Evolutionary conservation across 2,113 vertebrate species (phyloP), one percentile per base, ranked within the genome.

Genomic region (Hassar affinis): DNA sequence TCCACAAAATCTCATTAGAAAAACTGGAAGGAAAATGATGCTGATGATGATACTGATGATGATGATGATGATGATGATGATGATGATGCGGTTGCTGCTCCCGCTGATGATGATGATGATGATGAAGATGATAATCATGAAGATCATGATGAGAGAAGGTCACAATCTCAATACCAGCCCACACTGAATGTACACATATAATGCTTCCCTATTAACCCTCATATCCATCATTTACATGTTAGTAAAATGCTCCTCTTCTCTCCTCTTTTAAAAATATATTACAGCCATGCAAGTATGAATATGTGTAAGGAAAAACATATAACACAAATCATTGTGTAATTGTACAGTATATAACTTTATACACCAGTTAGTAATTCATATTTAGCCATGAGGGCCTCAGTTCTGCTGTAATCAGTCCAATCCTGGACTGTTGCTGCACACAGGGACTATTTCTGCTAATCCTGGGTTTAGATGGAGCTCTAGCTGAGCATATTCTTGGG

Each of bases 391-490:
- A 57, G 51, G 20, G 59, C 64, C 38, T 18, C 54, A 4, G 18
- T 38, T 51, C 71, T 86, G 81, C 54, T 75, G 81, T 81, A 79
- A 64, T 74, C 72, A 87, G 71, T 59, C 72, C 52, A 82, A 27
- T 72, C 17, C 38, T 74, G 56, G 82, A 75, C 78, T 64, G 75
- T 47, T 85, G 59, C 77, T 27, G 64, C 61, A 80, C 85, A 47
- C 51, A 69, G 86, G 78, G 86, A 88, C 87, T 86, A 90, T 88
- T 87, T 81, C 62, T 54, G 59, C 77, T 85, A 88, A 89, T 84
- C 84, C 87, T 71, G 78, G 84, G 62, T 85, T 90, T 88, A 77
- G 71, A 49, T 75, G 59, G 61, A 72, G 86, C 64, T 79, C 79
- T 80, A 85, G 78, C 71, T 80, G 57, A 85, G 85, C 84, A 88